Conservation (phyloP, 2,113 vertebrate species). For the Neodon shergylaensis region DNA sequence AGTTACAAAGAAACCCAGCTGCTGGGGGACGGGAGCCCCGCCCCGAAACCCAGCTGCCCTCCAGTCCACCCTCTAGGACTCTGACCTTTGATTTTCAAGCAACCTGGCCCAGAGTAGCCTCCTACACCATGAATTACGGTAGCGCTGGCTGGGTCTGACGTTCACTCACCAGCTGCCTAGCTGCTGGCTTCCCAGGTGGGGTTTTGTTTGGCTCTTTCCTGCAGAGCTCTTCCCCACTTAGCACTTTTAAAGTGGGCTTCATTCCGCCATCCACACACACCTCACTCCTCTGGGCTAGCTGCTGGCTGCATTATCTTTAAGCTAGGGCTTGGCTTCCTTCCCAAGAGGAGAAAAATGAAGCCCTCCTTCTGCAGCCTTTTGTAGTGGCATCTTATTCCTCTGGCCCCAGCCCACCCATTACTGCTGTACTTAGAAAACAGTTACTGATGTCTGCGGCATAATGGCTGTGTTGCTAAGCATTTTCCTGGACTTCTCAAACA, state of each 20-base stretch:
- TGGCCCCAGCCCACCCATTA: background rate
- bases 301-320: background rate
- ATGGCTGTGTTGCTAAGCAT: background rate
- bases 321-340: background rate
- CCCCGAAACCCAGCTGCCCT: background rate
- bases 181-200: slow-evolving; percentile 66
- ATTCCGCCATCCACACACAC: slow-evolving; percentile 30
- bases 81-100: slow-evolving; percentile 8
- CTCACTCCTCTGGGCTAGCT: slow-evolving; percentile 9
- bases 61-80: background rate
- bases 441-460: background rate
- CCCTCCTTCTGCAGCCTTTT: background rate
- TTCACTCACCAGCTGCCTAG: slow-evolving; percentile 58
- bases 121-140: slow-evolving; percentile 64
- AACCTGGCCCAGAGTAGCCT: background rate
- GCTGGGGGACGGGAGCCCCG: background rate
- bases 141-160: slow-evolving; percentile 40
- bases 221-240: background rate
- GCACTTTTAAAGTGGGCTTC: slow-evolving; percentile 46
- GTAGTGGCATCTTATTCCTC: background rate
- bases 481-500: background rate
- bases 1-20: background rate
- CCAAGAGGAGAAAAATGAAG: background rate
- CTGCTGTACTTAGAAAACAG: background rate
- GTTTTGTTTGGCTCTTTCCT: slow-evolving; percentile 63